These are phyloP conservation scores for Lamellibrachia columna DNA, from an alignment of 2,888 invertebrate genomes.

Conservation along the genomic window DNA sequence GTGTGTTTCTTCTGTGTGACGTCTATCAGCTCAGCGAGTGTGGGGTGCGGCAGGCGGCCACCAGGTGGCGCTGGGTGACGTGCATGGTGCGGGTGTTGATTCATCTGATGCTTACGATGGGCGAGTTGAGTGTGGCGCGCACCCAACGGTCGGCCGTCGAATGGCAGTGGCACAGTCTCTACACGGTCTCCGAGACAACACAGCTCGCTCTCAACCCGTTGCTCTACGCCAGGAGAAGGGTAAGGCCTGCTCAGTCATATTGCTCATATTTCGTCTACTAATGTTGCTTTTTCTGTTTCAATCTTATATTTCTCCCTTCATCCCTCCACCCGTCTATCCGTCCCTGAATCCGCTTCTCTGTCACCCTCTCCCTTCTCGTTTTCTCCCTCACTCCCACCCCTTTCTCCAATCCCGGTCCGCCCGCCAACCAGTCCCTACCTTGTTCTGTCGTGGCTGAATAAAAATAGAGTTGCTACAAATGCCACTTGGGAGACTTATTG, in stretches of 20 bases:
- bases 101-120: slow-evolving; percentile 36
- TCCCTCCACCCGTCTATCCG: background rate
- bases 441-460: background rate
- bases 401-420: background rate
- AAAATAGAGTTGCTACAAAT: no score
- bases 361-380: slow-evolving; percentile 13
- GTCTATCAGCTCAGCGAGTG: background rate
- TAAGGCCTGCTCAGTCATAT: slow-evolving; percentile 33
- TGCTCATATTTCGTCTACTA: background rate
- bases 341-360: background rate
- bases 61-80: background rate
- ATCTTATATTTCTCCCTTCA: background rate
- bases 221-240: slow-evolving; percentile 50
- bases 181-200: slow-evolving; percentile 46
- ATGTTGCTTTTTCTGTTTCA: background rate
- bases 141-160: slow-evolving; percentile 53
- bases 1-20: background rate
- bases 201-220: slow-evolving; percentile 54
- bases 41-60: background rate
- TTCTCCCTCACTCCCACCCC: background rate
- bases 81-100: background rate
- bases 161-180: slow-evolving; percentile 54
- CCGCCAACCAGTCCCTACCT: background rate
- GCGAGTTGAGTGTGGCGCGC: slow-evolving; percentile 46
- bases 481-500: background rate